phyloP scores from a whole-genome alignment of 2,113 vertebrate species.

The Cochlearius cochlearius region DNA sequence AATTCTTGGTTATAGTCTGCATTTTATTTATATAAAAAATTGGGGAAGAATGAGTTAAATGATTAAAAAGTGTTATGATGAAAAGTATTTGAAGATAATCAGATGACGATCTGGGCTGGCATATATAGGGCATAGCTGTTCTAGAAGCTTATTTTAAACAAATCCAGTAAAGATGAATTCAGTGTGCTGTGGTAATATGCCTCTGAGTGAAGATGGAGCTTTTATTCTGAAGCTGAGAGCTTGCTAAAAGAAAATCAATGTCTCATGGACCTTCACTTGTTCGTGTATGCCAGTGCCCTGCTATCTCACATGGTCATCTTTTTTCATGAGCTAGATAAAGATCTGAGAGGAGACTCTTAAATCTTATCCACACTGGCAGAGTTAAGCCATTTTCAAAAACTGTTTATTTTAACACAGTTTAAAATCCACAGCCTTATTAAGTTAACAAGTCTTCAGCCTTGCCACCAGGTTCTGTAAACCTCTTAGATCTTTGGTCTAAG shows the following conservation, averaged over 20 bases:
- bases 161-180: not conserved
- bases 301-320: not conserved
- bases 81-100: not conserved
- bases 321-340: not conserved
- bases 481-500: slow-evolving; percentile 19
- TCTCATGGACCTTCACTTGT: not conserved
- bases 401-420: slow-evolving; percentile 59
- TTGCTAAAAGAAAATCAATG: not conserved
- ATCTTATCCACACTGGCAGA: not conserved
- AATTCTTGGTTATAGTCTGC: not conserved
- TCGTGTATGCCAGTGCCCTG: not conserved
- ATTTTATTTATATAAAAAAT: not conserved
- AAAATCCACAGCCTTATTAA: slow-evolving; percentile 48
- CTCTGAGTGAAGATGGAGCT: not conserved
- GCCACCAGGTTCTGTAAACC: slow-evolving; percentile 41
- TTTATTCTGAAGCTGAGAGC: not conserved
- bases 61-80: not conserved
- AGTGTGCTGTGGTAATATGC: not conserved
- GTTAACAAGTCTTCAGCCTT: slow-evolving; percentile 55
- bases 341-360: slow-evolving; percentile 9
- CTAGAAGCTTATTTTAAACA: not conserved
- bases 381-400: slow-evolving; percentile 55
- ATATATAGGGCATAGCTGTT: slow-evolving; percentile 9
- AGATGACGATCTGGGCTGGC: not conserved
- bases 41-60: not conserved